These are phyloP conservation scores for Brachionus calyciflorus DNA, from an alignment of 1,140 invertebrate species.

Conservation along the genomic window DNA sequence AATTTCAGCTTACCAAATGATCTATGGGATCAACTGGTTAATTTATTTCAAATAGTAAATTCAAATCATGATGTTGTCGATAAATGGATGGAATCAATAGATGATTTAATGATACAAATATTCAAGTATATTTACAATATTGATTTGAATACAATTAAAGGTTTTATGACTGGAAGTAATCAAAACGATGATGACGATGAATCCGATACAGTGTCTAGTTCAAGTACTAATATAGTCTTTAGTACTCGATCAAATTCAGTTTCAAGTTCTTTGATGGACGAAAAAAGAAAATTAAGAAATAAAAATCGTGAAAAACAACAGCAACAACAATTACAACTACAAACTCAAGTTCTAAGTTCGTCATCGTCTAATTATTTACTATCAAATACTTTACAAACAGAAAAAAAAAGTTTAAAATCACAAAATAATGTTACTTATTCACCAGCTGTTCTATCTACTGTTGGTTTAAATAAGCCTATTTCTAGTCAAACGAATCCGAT, in stretches of 20 bases:
- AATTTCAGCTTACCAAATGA: constrained; percentile 82
- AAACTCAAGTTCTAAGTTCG: not conserved
- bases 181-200: not conserved
- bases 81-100: constrained; percentile 68
- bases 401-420: not conserved
- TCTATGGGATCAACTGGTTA: constrained; percentile 89
- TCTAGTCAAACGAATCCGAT: not conserved
- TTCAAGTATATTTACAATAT: constrained; percentile 29
- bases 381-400: not conserved
- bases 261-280: not conserved
- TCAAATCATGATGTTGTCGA: constrained; percentile 90
- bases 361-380: constrained; percentile 7
- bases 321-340: not conserved
- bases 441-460: not conserved
- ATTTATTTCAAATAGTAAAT: constrained; percentile 79
- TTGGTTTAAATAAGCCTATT: not conserved
- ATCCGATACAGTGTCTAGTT: not conserved
- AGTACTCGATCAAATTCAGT: not conserved
- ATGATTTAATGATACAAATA: constrained; percentile 38
- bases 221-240: not conserved
- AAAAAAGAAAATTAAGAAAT: not conserved
- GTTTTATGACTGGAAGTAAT: too few species aligned
- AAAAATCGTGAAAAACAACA: constrained; percentile 13
- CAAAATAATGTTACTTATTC: not conserved
- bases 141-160: constrained; percentile 20